phyloP scores from a whole-genome alignment of 2,888 invertebrate genomes.

The Campopleginae sp. region DNA sequence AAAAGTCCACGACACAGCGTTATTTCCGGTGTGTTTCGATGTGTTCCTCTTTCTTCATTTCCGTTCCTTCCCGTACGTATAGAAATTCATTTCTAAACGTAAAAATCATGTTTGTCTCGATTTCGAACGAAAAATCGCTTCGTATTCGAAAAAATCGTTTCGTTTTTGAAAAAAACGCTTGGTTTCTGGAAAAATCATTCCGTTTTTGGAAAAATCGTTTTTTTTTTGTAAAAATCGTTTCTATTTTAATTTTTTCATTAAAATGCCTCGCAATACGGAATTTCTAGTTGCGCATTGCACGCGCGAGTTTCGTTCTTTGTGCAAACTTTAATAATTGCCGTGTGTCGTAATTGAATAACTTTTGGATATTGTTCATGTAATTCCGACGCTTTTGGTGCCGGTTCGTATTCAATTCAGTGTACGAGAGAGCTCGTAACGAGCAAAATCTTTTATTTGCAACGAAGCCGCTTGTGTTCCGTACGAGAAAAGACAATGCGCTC shows the following conservation, averaged over 20 bases:
- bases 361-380: not conserved
- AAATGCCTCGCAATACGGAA: not conserved
- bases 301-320: not conserved
- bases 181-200: no score
- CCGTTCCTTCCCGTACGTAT: not conserved
- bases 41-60: constrained; percentile 28
- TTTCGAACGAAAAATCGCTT: not conserved
- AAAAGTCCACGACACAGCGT: constrained; percentile 17
- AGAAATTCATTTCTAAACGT: not conserved
- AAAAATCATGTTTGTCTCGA: no score
- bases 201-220: no score
- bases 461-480: not conserved
- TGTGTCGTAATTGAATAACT: not conserved
- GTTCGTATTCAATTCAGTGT: not conserved
- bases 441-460: not conserved
- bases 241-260: not conserved
- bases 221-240: not conserved
- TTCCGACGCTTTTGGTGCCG: not conserved
- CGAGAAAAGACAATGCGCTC: constrained; percentile 2
- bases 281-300: not conserved
- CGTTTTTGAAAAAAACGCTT: no score
- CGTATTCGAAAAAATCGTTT: no score
- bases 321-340: not conserved
- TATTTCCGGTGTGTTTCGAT: constrained; percentile 46
- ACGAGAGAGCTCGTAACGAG: not conserved